phyloP scores from a whole-genome alignment of 2,888 invertebrate genomes.

The Byasa hedistus region DNA sequence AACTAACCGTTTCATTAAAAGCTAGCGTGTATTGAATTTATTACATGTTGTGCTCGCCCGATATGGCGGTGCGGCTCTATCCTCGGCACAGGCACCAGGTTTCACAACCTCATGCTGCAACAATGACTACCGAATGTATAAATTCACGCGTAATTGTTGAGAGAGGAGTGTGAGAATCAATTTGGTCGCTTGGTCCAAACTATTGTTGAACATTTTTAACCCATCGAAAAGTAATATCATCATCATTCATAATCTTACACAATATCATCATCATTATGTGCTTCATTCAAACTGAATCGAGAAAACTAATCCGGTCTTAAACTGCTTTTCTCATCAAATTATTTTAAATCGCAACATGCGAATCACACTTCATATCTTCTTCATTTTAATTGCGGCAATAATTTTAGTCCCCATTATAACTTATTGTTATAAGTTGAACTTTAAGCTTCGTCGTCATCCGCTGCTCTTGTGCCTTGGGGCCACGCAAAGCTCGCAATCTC shows the following conservation, averaged over 20 bases:
- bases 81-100: constrained; percentile 20
- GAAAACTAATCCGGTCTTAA: too few species aligned
- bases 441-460: neutral
- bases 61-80: constrained; percentile 25
- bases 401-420: too few species aligned
- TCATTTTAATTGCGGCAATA: too few species aligned
- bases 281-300: too few species aligned
- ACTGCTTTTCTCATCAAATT: too few species aligned
- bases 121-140: constrained; percentile 55
- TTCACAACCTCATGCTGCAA: constrained; percentile 38
- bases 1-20: constrained; percentile 24
- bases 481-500: constrained; percentile 38
- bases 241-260: too few species aligned
- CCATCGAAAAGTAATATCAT: neutral
- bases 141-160: constrained; percentile 51
- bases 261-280: too few species aligned
- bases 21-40: constrained; percentile 20
- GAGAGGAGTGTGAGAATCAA: constrained; percentile 49
- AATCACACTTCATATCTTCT: too few species aligned
- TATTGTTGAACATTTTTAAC: neutral
- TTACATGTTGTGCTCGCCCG: constrained; percentile 20
- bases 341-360: too few species aligned
- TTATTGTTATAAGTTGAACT: too few species aligned
- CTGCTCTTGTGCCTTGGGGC: constrained; percentile 33
- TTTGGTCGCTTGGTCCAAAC: constrained; percentile 36